Evolutionary conservation across 2,797 vertebrate species (phyloP).

Genomic region (Erpetoichthys calabaricus): DNA sequence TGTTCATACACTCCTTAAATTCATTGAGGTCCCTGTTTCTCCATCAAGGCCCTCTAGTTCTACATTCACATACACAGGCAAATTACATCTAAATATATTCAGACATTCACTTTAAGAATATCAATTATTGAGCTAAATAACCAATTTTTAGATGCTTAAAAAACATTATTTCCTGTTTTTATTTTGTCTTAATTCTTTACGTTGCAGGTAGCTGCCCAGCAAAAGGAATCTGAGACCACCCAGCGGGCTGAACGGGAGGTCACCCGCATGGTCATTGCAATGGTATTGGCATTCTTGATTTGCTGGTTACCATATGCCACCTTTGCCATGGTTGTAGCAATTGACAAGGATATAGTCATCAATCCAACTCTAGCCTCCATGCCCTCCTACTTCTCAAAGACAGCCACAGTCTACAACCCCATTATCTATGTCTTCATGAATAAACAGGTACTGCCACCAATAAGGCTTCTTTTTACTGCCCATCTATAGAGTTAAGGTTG

Average conservation of each 20-base stretch:
- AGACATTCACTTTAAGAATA: no score
- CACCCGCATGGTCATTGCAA: conserved; percentile 30
- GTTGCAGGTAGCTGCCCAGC: conserved; percentile 17
- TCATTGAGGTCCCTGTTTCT: no score
- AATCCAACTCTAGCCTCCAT: conserved; percentile 28
- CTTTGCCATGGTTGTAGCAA: conserved; percentile 32
- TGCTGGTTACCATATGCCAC: conserved; percentile 39
- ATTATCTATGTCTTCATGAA: conserved; percentile 43
- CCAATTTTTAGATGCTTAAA: no score
- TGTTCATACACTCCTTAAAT: no score
- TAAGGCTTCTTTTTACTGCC: background rate
- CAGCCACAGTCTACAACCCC: conserved; percentile 32
- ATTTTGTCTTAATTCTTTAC: no score
- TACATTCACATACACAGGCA: no score
- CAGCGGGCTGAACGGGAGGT: conserved; percentile 30
- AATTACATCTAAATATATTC: no score
- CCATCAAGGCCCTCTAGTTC: no score
- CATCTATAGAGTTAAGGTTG: background rate
- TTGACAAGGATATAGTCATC: conserved; percentile 24
- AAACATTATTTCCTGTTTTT: no score
- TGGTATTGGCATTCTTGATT: conserved; percentile 36
- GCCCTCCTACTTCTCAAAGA: conserved; percentile 43
- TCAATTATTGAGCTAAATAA: no score
- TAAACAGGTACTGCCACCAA: conserved; percentile 27
- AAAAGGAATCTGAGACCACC: conserved; percentile 24